Evolutionary conservation across 1,140 invertebrate species (phyloP).

Genomic region (Diuraphis noxia): DNA sequence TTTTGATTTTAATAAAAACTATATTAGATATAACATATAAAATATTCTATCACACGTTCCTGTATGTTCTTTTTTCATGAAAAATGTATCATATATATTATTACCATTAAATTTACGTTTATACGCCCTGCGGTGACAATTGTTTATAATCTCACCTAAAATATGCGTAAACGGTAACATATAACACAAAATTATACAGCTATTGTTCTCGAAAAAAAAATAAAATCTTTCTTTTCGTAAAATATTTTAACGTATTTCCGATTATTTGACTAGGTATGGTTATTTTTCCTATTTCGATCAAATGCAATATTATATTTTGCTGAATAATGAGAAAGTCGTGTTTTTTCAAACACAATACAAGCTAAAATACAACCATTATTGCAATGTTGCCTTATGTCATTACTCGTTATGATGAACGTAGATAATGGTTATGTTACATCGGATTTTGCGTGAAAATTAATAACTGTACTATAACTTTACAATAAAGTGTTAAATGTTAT

Average conservation of each 20-base stretch:
- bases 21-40: not conserved
- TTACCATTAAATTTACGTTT: not conserved
- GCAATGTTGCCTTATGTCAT: not conserved
- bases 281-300: not conserved
- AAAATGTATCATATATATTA: not conserved
- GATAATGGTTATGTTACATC: not conserved
- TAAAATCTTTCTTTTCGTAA: not conserved
- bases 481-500: constrained; percentile 23
- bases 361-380: not conserved
- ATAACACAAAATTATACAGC: not conserved
- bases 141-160: not conserved
- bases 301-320: not conserved
- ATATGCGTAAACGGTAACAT: not conserved
- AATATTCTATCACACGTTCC: not conserved
- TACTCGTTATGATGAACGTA: not conserved
- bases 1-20: not conserved
- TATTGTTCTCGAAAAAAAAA: not conserved
- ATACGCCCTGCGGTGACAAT: not conserved
- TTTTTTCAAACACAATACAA: not conserved
- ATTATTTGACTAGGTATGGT: not conserved
- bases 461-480: constrained; percentile 14
- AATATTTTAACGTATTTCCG: constrained; percentile 1
- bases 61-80: not conserved
- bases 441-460: constrained; percentile 24
- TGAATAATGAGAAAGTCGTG: constrained; percentile 3